Evolutionary conservation across 37 sponge, comb jelly and placozoan genomes (phyloP).

Genomic region (Cliona cf. orientalis): DNA sequence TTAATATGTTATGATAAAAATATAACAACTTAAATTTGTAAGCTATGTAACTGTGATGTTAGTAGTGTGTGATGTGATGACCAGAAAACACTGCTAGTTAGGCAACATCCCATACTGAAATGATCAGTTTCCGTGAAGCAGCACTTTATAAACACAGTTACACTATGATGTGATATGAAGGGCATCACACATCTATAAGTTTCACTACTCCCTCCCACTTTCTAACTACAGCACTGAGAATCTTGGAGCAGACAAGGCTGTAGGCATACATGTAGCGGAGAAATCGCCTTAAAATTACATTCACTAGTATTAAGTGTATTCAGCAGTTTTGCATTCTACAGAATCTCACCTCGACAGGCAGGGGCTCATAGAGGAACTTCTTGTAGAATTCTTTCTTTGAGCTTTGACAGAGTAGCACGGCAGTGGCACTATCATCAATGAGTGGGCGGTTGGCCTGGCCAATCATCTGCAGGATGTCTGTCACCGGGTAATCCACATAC

Average conservation of each 20-base stretch:
- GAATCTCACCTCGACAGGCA: conserved; percentile 97
- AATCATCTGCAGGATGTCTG: conserved; percentile 96
- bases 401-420: conserved; percentile 96
- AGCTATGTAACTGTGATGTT: too few species aligned
- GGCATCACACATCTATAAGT: not conserved
- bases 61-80: too few species aligned
- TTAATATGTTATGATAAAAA: too few species aligned
- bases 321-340: conserved; percentile 10
- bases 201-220: not conserved
- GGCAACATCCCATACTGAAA: too few species aligned
- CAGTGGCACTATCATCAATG: conserved; percentile 75
- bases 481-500: conserved; percentile 97
- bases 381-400: conserved; percentile 99
- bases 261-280: too few species aligned
- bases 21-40: too few species aligned
- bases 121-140: too few species aligned
- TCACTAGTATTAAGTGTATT: too few species aligned
- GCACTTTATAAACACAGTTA: too few species aligned
- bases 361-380: conserved; percentile 99
- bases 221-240: too few species aligned
- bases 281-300: not conserved
- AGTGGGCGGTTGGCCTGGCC: conserved; percentile 88
- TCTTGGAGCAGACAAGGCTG: too few species aligned
- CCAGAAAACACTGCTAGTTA: too few species aligned
- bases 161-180: not conserved